Evolutionary conservation across 1,140 invertebrate species (phyloP).

Genomic region (Megalopta genalis): DNA sequence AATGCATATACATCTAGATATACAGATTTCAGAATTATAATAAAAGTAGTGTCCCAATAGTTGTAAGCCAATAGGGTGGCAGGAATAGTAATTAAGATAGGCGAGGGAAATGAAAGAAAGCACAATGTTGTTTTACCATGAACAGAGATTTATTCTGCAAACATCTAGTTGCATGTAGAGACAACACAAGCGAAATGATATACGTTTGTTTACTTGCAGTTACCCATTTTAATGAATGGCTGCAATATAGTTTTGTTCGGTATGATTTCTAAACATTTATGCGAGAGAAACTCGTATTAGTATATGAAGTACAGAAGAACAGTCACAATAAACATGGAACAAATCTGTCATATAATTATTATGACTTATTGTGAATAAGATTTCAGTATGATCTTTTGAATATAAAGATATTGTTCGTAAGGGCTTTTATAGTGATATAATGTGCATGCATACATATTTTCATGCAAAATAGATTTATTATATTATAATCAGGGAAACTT

Average conservation of each 20-base stretch:
- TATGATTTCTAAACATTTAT: constrained; percentile 1
- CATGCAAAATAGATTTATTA: constrained; percentile 55
- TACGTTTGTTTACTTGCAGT: constrained; percentile 19
- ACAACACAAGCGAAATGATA: constrained; percentile 65
- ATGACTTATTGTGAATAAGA: background rate
- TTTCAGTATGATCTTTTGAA: constrained; percentile 33
- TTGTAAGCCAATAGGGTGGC: constrained; percentile 28
- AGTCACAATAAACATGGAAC: constrained; percentile 4
- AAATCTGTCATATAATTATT: constrained; percentile 41
- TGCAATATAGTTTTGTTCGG: constrained; percentile 38
- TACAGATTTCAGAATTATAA: constrained; percentile 31
- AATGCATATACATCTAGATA: constrained; percentile 25
- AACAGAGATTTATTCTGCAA: constrained; percentile 77
- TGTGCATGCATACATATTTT: constrained; percentile 58
- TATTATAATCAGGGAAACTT: constrained; percentile 45
- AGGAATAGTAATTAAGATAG: constrained; percentile 47
- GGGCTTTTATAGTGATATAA: constrained; percentile 45
- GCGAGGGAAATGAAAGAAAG: constrained; percentile 77
- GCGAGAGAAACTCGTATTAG: background rate
- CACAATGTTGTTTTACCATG: constrained; percentile 74
- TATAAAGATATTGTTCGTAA: background rate
- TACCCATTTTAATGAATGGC: constrained; percentile 27
- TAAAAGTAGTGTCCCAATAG: constrained; percentile 5
- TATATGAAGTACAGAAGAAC: background rate
- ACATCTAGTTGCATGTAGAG: constrained; percentile 69